Evolutionary conservation across 2,113 vertebrate species (phyloP).

Genomic region (Larimichthys polyactis): DNA sequence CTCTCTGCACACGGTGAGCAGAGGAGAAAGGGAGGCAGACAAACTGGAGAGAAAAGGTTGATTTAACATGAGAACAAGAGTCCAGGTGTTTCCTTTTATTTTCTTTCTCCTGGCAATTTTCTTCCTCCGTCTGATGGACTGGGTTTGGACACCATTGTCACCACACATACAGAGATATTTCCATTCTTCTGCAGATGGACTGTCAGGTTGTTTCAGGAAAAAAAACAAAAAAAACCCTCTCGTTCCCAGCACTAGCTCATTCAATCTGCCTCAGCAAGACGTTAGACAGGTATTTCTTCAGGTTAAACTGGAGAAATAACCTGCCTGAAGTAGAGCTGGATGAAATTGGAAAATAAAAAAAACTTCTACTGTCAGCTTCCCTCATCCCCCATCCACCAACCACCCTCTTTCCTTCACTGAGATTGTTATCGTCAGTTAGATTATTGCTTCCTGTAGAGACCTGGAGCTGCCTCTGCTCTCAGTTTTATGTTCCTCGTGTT

Average conservation of each 20-base stretch:
- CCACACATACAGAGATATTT: conserved; percentile 18
- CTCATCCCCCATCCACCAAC: conserved; percentile 29
- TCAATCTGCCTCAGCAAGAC: conserved; percentile 32
- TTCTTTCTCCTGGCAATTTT: conserved; percentile 52
- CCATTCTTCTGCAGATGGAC: conserved; percentile 29
- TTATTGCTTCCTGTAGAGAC: conserved; percentile 80
- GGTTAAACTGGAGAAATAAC: conserved; percentile 59
- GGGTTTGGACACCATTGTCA: conserved; percentile 41
- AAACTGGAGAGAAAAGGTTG: conserved; percentile 42
- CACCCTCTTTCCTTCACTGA: conserved; percentile 60
- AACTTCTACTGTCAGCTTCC: conserved; percentile 40
- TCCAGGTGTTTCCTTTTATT: conserved; percentile 68
- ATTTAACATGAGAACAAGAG: conserved; percentile 67
- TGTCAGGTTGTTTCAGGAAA: conserved; percentile 12
- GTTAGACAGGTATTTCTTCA: conserved; percentile 35
- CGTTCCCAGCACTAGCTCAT: conserved; percentile 7
- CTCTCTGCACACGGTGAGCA: conserved; percentile 17
- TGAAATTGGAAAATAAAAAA: conserved; percentile 44
- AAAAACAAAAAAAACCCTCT: conserved; percentile 6
- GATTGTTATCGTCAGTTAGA: conserved; percentile 72
- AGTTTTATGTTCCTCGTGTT: conserved; percentile 58
- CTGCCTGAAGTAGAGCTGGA: conserved; percentile 36
- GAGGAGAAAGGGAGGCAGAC: conserved; percentile 34
- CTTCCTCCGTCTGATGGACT: conserved; percentile 55
- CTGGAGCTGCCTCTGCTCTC: conserved; percentile 65